Evolutionary conservation across 2,797 vertebrate genomes (phyloP), one percentile per base, ranked within the genome.

Genomic region (Scolopax rusticola): DNA sequence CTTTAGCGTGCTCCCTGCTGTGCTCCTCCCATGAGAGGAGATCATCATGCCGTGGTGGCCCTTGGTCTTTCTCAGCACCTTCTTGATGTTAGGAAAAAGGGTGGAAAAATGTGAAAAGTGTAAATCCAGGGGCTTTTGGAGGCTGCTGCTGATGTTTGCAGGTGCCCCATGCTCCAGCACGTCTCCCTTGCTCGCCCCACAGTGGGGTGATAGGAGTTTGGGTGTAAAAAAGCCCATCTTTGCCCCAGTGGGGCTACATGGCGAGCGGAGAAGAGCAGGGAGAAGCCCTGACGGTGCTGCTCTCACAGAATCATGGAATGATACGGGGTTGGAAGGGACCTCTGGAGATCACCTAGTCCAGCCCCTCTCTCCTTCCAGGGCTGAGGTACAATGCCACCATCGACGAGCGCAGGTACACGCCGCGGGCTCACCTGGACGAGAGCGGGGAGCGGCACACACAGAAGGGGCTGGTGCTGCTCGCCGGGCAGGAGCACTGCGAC

Each of bases 391-490:
- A 98, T 1, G 97, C 98, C 25, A 99, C 98, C 89, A 98, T 99
- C 53, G 99, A 98, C 7, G 99, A 99, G 97, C 98, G 99, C 38
- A 98, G 99, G n/a, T 99, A 99, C 87, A 98, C 98, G 2, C 99
- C 99, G 0, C 98, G 99, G 33, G 99, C 99, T 1, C 92, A 99
- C 36, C 97, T 99, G 98, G 99, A 99, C 6, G 98, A 98, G 64
- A 96, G 97, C 0, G 98, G 97, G 0, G 98, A 98, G 67, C 97
- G 98, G 56, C 96, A 97, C 54, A 97, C 98, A 3, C 98, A 98
- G 81, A 98, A 98, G 69, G 98, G 97, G 36, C 95, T 98, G 86
- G 97, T 94, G 28, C 97, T 99, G 11, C 96, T 95, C 3, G 98
- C 99, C 0, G 97, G 98, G 60, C 97, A 98, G 54, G 98, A 99